phyloP scores from a whole-genome alignment of 23 tunicate genomes.

The Aplidium turbinatum region DNA sequence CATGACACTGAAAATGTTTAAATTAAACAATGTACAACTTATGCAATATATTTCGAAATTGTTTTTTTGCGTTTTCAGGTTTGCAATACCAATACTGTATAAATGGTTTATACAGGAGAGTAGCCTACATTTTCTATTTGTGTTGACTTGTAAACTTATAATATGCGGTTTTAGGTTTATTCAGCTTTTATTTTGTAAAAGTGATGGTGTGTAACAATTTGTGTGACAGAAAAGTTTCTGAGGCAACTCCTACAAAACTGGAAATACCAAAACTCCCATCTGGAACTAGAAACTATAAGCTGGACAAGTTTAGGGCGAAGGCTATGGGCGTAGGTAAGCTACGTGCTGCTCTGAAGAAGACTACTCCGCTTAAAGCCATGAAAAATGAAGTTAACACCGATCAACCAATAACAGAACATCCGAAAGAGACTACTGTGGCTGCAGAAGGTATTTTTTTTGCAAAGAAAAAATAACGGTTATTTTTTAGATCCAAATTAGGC shows the following conservation, averaged over 20 bases:
- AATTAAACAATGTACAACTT: too few species aligned
- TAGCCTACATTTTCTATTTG: too few species aligned
- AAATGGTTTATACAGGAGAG: too few species aligned
- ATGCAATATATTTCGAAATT: too few species aligned
- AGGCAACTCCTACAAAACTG: conserved; percentile 2
- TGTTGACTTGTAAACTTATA: too few species aligned
- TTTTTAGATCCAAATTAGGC: too few species aligned
- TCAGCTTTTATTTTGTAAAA: too few species aligned
- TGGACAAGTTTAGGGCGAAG: conserved; percentile 39
- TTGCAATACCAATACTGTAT: too few species aligned
- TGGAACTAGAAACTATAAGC: conserved; percentile 25
- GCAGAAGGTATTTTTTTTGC: not conserved
- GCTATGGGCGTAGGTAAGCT: conserved; percentile 29
- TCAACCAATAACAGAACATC: not conserved
- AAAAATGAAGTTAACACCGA: not conserved
- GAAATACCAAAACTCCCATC: not conserved
- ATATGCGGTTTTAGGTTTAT: too few species aligned
- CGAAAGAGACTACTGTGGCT: not conserved
- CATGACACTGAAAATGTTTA: too few species aligned
- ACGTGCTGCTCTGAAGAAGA: conserved; percentile 9
- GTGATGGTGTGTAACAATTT: not conserved
- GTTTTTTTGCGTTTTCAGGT: too few species aligned
- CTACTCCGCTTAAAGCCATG: not conserved
- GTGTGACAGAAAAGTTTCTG: not conserved
- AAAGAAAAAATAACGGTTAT: too few species aligned